Evolutionary conservation across 2,888 invertebrate species (phyloP), one percentile per base, ranked within the genome.

Genomic region (Drosophila engyochracea): DNA sequence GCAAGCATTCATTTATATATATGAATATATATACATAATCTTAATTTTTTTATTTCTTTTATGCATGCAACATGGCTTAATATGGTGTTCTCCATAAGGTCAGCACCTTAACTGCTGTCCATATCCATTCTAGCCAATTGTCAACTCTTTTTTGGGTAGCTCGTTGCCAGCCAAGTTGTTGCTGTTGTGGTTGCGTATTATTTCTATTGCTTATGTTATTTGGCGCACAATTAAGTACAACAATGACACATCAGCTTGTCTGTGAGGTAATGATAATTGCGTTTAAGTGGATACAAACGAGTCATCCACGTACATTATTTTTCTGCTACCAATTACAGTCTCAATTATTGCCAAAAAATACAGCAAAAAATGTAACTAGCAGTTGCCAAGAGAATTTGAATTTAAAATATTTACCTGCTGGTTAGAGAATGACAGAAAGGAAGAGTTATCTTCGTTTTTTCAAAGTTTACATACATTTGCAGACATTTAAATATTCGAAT

Each of bases 241-340:
- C 70, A 84, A 81, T 79, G 76, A 76, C 78, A 85, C 72, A 80
- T 74, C 74, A 74, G 58, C 55, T 55, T 67, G 83, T 60, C 59
- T 51, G 57, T 83, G 83, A 62, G 65, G 77, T 77, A 85, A 88
- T 69, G 59, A 70, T 85, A 81, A 83, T 85, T 77, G 75, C 71
- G 62, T 51, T 65, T 70, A 81, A 76, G 70, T 76, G 73, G 57
- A 30, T 54, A 65, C 69, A 71, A 60, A 44, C 54, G 22, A 54
- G 62, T 55, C 58, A 62, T 25, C 31, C 31, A 41, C 47, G 28
- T 60, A 49, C 44, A 53, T 49, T 64, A 35, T 31, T 28, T 54
- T 14, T 35, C 22, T 57, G 30, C 28, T n/a, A 19, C 25, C 73
- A 72, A 65, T 68, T 77, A 68, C 28, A 4, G 31, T 33, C 19